Percentiles rank a stretch among this genome's conserved stretches.
Conservation (phyloP, 2,113 vertebrate species). For the Pardalotus punctatus region DNA sequence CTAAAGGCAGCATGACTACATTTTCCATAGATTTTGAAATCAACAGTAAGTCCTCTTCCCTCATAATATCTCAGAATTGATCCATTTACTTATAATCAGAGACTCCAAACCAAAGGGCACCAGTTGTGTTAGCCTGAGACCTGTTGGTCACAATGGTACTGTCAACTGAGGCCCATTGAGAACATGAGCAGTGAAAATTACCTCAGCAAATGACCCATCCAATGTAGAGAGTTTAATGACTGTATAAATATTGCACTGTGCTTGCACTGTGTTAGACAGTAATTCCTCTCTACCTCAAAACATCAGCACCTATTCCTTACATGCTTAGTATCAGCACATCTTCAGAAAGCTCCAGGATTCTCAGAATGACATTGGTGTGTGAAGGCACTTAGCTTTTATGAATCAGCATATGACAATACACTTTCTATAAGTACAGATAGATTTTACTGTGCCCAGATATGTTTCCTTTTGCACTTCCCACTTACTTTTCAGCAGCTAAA, state of each 20-base stretch:
- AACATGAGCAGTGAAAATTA: background rate
- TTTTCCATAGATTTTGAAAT: background rate
- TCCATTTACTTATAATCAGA: background rate
- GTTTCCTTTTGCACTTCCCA: background rate
- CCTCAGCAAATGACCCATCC: background rate
- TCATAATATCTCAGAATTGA: background rate
- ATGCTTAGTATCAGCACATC: background rate
- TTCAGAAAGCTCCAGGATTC: background rate
- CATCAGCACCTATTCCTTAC: background rate
- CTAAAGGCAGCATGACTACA: background rate
- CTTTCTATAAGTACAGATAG: background rate
- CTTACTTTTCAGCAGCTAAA: background rate
- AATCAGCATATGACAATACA: background rate
- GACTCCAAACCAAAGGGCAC: background rate
- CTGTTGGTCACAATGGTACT: fast-evolving
- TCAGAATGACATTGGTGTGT: background rate
- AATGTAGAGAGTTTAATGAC: background rate
- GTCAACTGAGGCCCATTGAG: background rate
- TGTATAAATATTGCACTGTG: background rate
- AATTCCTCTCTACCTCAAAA: background rate
- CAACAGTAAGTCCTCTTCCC: background rate
- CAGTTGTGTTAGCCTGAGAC: background rate
- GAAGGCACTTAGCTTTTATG: background rate
- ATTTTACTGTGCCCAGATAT: background rate
- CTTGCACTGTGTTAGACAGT: background rate